These are phyloP conservation scores for Polydrusus pterygomalis DNA, from an alignment of 2,888 invertebrate species.

Conservation along the genomic window DNA sequence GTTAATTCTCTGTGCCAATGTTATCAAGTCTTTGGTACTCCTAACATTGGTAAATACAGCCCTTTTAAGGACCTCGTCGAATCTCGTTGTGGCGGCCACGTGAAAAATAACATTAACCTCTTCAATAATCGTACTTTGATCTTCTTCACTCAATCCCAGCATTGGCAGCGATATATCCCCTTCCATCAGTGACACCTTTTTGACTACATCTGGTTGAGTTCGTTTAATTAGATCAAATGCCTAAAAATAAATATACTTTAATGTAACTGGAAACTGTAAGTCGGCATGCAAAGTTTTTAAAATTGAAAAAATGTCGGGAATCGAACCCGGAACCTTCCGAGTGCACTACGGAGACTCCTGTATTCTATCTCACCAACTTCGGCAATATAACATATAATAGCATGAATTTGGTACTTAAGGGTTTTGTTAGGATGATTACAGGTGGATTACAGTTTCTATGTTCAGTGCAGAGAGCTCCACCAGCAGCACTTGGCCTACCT, in stretches of 20 bases:
- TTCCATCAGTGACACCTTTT: slow-evolving; percentile 75
- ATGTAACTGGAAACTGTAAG: no score
- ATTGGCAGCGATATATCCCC: slow-evolving; percentile 75
- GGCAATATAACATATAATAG: no score
- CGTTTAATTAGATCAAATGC: slow-evolving; percentile 74
- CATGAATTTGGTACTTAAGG: no score
- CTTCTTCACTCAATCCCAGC: slow-evolving; percentile 73
- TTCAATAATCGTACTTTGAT: slow-evolving; percentile 72
- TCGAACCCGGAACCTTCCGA: no score
- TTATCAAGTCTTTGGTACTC: slow-evolving; percentile 78
- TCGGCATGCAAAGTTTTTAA: no score
- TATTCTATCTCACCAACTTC: no score
- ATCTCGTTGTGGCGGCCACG: slow-evolving; percentile 83
- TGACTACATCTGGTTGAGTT: slow-evolving; percentile 72
- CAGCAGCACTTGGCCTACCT: no score
- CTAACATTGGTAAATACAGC: slow-evolving; percentile 81
- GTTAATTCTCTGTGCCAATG: slow-evolving; percentile 73
- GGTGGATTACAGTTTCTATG: no score
- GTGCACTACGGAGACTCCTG: no score
- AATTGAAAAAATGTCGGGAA: no score
- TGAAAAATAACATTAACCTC: slow-evolving; percentile 82
- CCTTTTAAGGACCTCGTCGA: slow-evolving; percentile 81
- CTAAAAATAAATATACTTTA: slow-evolving; percentile 66
- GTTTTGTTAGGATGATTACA: no score
- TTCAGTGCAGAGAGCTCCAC: no score